Base-by-base conservation (phyloP, 2,113 vertebrate genomes). In the Thunnus thynnus region DNA sequence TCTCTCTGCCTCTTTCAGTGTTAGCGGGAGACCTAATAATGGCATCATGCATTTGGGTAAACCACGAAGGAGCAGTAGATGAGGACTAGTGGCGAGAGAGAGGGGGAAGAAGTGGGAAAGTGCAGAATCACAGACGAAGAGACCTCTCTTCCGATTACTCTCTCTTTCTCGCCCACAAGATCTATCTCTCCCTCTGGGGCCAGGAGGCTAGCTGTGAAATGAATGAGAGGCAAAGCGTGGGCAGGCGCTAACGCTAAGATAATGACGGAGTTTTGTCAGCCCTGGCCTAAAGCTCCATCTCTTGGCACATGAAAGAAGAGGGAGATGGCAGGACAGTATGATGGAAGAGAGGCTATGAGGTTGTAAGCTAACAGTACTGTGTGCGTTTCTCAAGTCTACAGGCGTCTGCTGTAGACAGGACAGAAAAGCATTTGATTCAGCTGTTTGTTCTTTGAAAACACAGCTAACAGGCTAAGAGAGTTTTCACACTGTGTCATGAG, bases 201-300 rank as follows among this genome's bases (percentile, higher is more conserved):
- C 80, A 74, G 54, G 48, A 85, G 86, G 82, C 88, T 92, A 78
- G 85, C 91, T 86, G 87, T 84, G 88, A 90, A 91, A 93, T 88
- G 83, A 94, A 88, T 89, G 92, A 89, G 86, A 88, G 67, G 85
- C 69, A 84, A 72, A 69, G 87, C 83, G 89, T 93, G 87, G 92
- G 92, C 86, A 84, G 86, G 51, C 77, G 69, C 83, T 85, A 89
- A 85, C 78, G 65, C 82, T 91, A 88, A 91, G 81, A 91, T 92
- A 93, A 94, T 92, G 90, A 92, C 54, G 74, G 20, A 83, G 72
- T 90, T 92, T 92, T 93, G 91, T 92, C 82, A 92, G 88, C 71
- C 60, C 84, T 80, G 60, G 86, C 89, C 91, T 83, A 17, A 66
- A 89, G 91, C 88, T 54, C 66, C 14, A 18, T 92, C 87, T 88